Evolutionary conservation across 2,888 invertebrate species (phyloP), one percentile per base, ranked within the genome.

Genomic region (Carterocephalus palaemon): DNA sequence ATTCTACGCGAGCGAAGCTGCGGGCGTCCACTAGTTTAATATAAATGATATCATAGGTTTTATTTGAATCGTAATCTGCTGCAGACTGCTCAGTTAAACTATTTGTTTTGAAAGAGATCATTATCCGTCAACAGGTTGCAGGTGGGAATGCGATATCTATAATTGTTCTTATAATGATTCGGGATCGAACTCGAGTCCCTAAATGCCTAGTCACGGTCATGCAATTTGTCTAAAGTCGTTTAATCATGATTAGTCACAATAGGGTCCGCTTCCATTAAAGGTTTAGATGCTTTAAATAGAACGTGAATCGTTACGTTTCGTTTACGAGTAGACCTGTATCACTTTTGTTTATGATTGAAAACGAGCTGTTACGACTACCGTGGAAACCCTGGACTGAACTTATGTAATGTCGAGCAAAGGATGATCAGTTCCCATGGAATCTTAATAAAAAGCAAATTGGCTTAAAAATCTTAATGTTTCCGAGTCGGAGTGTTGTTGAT

Each of bases 161-260:
- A 83, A 85, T 86, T 84, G 84, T 85, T 81, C 81, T 83, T 82
- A 77, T 86, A 84, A 86, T 84, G 85, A 82, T 84, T 80, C 77
- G 77, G 79, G 82, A 75, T 77, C 78, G 77, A 62, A 62, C 66
- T 64, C 66, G 66, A 67, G 64, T 67, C 67, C 70, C 70, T 76
- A 75, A 72, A 76, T 88, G 87, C 86, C 76, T 78, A 86, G 87
- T 88, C 87, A 88, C 67, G 86, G 75, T 61, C 80, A 81, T 80
- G 87, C 87, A 88, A 88, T 87, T 86, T 87, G 83, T 85, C 83
- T 84, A 82, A 82, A 81, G 77, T 79, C 86, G 80, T 85, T 85
- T 86, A 80, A 87, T 87, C 85, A 83, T 86, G 86, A 85, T 86
- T 84, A 84, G 84, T 83, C 83, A 85, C 86, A 86, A 86, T 84